These are phyloP conservation scores for Brachionus calyciflorus DNA, from an alignment of 1,140 invertebrate species.

Conservation along the genomic window DNA sequence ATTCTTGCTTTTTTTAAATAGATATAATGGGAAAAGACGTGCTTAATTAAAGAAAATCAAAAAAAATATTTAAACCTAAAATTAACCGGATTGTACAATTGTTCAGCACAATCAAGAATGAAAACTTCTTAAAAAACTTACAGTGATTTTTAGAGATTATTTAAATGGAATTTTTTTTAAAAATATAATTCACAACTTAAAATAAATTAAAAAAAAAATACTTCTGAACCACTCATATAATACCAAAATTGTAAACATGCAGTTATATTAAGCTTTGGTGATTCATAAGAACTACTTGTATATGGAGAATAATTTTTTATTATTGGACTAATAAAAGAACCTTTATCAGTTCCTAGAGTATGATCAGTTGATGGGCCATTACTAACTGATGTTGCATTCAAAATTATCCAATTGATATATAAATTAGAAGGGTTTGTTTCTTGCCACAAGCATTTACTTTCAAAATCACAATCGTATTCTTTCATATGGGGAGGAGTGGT, in stretches of 20 bases:
- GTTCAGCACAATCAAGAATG: no score
- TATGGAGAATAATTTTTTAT: slow-evolving; percentile 13
- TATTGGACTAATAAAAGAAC: slow-evolving; percentile 20
- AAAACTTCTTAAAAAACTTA: no score
- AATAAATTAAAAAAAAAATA: no score
- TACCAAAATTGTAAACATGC: slow-evolving; percentile 46
- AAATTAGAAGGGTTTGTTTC: background rate
- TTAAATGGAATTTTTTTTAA: no score
- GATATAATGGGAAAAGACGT: no score
- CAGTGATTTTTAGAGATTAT: no score
- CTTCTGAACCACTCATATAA: slow-evolving; percentile 29
- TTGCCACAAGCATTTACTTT: background rate
- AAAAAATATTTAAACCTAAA: background rate
- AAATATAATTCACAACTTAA: no score
- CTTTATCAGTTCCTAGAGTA: slow-evolving; percentile 52
- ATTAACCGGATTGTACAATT: no score
- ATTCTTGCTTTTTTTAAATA: no score
- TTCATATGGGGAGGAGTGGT: background rate
- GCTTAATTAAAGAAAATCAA: no score
- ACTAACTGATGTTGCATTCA: background rate
- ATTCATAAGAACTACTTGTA: background rate
- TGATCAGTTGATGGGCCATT: slow-evolving; percentile 54
- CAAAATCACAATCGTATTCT: slow-evolving; percentile 35
- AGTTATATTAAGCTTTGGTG: background rate
- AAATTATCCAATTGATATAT: slow-evolving; percentile 15